Evolutionary conservation across 2,888 invertebrate species (phyloP), one percentile per base, ranked within the genome.

Genomic region (Pyrochroa serraticornis): DNA sequence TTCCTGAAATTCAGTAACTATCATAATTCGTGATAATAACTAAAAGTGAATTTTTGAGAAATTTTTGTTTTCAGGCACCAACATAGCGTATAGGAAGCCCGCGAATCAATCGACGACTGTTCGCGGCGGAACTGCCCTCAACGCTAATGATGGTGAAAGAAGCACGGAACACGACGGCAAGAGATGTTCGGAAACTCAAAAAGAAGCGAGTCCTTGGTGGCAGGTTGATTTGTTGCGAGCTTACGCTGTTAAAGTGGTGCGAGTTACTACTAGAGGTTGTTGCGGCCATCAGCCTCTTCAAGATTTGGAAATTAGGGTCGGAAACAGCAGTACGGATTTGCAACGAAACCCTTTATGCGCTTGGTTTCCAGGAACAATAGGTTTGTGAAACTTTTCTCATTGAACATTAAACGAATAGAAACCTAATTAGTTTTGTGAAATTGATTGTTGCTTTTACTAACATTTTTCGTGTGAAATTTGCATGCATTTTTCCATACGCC

Each of bases 201-300:
- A 90, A 58, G 95, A 95, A 73, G 89, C 91, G 0, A 93, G 93
- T 13, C 95, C 95, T 0, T 95, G 94, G 93, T 95, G 95, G 95
- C 89, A 90, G 69, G 94, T 95, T 6, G 93, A 95, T 77, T 82
- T 95, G 41, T 82, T 95, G 35, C 82, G 89, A 54, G 88, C 93
- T 30, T 94, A 94, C 77, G 87, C 92, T 0, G 88, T 95, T 48
- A 88, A 91, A 75, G 92, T 92, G 35, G 91, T 95, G 36, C 82
- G 93, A 61, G 90, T 95, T 45, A 92, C 94, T 7, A 94, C 94
- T 0, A 84, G 91, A 74, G 90, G 90, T 32, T 90, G 91, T 69
- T 91, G 91, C 70, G 93, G 93, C 56, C 92, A 93, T 74, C 92
- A 93, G 72, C 93, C 93, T 1, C 82, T 95, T 8, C 92, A 93